A percentile compares a stretch with the other conserved stretches of the same genome.
phyloP scores from a whole-genome alignment of 53 echinoderm and acorn worm species.

The Actinopyga echinites region DNA sequence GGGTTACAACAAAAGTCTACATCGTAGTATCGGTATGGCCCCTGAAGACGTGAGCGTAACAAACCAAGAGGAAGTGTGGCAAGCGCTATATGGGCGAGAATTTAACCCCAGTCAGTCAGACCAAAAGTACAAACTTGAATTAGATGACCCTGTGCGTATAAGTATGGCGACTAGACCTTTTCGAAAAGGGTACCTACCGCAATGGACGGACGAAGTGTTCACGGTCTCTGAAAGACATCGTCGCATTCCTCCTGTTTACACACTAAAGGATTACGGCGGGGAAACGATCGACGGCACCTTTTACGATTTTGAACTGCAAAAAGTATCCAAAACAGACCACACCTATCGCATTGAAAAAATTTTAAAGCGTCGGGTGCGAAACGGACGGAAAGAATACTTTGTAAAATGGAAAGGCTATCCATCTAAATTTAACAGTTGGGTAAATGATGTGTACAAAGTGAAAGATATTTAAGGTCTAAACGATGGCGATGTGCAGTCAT shows the following conservation, averaged over 20 bases:
- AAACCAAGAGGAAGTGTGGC: conserved; percentile 37
- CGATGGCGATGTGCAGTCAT: too few relatives aligned
- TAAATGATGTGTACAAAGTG: conserved; percentile 3
- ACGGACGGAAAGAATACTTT: too few relatives aligned
- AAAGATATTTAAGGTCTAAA: neutral
- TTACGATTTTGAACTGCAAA: conserved; percentile 59
- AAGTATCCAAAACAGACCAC: conserved; percentile 38
- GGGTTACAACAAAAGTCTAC: neutral
- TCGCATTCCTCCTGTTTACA: neutral
- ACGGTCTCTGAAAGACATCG: neutral
- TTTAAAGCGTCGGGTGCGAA: conserved; percentile 7
- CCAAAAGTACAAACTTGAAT: neutral
- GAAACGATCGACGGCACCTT: conserved; percentile 34
- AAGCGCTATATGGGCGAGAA: neutral
- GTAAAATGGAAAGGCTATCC: conserved; percentile 36
- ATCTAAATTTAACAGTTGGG: conserved; percentile 45
- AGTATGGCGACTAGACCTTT: neutral
- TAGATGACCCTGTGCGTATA: neutral
- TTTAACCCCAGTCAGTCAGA: too few relatives aligned
- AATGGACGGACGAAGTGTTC: conserved; percentile 54
- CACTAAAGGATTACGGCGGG: conserved; percentile 31
- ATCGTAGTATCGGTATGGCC: conserved; percentile 16
- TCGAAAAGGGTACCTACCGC: conserved; percentile 42
- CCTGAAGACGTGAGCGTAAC: neutral
- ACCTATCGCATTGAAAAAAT: conserved; percentile 37